Evolutionary conservation across 2,888 invertebrate genomes (phyloP), one percentile per base, ranked within the genome.

Genomic region (Iphiclides podalirius): DNA sequence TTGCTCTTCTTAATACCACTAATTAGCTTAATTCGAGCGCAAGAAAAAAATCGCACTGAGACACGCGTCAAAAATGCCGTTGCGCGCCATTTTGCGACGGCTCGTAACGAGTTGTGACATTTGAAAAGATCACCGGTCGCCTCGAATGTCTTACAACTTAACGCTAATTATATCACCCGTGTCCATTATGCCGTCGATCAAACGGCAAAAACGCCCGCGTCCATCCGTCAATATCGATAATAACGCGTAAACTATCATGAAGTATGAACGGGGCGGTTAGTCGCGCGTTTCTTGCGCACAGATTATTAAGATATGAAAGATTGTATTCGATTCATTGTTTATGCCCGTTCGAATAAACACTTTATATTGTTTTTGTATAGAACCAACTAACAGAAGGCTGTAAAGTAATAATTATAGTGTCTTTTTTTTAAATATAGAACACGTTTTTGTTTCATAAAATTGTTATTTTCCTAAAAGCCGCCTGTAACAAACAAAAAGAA

Each of bases 51-150:
- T 34, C 20, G 35, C 17, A 20, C n/a, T 28, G 36, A 40, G 35
- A 47, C 12, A 4, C n/a, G 36, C 47, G 16, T 40, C 34, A 26
- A 34, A 43, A 20, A 31, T 20, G 28, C 47, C 28, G 47, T 47
- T 36, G 31, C n/a, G 12, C 4, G 47, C 1, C 15, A 9, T 47
- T 38, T 35, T 42, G 28, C 8, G 41, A 12, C 36, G 14, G 14
- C 6, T 14, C 13, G 31, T 47, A 47, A 47, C 47, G 20, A 42
- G 47, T 47, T 37, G 36, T 47, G 47, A 47, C 47, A 47, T 47
- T 47, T 47, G 41, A 36, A 41, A 47, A 41, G 41, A 42, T 42
- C 28, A n/a, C 42, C 9, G 17, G 17, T n/a, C 11, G 26, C 9
- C 36, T 42, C 41, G 35, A 40, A 41, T 41, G 41, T 47, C 34